Base-by-base conservation (phyloP, 2,113 vertebrate genomes). In the Asarcornis scutulata region DNA sequence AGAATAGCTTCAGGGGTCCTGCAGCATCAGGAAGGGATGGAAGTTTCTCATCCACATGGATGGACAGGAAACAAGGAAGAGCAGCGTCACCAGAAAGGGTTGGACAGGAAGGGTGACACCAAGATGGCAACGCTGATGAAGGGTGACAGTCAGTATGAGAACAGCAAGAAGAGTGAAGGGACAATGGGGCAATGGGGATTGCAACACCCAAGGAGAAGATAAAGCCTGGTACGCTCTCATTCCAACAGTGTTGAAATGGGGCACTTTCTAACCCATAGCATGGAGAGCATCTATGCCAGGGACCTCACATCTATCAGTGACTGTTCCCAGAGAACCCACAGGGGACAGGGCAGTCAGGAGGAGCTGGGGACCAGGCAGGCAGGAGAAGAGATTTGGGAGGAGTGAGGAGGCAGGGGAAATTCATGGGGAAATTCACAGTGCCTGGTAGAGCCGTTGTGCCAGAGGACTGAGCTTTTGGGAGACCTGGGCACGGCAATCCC, bases 21-120 rank as follows among this genome's bases (percentile, higher is more conserved):
- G 22, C 64, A 20, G 66, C 0, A 12, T 4, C 0, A 0, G 62
- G 42, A 59, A 48, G 42, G 73, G 75, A 16, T 6, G 58, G 77
- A 78, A 36, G 26, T 58, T 64, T 72, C 29, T 21, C 60, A 8
- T 52, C 46, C 11, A 38, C 17, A 25, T 3, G 11, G 32, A 13
- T 38, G 44, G 50, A 69, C 69, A 50, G 40, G 17, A 17, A 60
- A 58, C 5, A 17, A 48, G 4, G 44, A 46, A 17, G 36, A 56
- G 40, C 1, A 2, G 21, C 6, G 63, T 50, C 82, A 83, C 79
- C 42, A 29, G 7, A 23, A 31, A 86, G 88, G 92, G 80, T 2
- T 59, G 91, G 46, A 20, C 77, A 67, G 89, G 77, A 78, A 86
- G 31, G 46, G n/a, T 55, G 38, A 53, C 20, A 4, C 34, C 23